Percentiles rank a stretch among this genome's conserved stretches.
Evolutionary conservation across 2,797 vertebrate genomes (phyloP).

Genomic region (Poliocrania exsul): DNA sequence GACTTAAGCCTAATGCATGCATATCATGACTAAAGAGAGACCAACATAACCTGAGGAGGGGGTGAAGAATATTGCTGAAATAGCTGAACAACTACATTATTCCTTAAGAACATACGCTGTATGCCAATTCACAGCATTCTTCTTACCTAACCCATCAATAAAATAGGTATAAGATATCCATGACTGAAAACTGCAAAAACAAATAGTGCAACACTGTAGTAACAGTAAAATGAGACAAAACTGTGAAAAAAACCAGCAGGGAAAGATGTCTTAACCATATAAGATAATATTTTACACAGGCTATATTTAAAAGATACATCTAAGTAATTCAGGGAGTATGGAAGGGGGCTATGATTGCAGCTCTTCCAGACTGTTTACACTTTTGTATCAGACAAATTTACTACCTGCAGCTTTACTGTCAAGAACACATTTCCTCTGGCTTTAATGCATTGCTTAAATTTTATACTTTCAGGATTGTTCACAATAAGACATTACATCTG

Average conservation of each 20-base stretch:
- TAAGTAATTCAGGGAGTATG: background rate
- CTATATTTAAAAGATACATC: background rate
- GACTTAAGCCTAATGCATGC: background rate
- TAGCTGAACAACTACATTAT: background rate
- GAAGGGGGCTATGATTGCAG: background rate
- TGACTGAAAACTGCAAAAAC: background rate
- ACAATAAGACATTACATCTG: background rate
- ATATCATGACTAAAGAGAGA: background rate
- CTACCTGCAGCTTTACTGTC: background rate
- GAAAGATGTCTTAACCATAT: background rate
- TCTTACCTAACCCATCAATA: background rate
- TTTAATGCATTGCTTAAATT: background rate
- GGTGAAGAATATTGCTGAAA: background rate
- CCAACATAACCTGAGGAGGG: background rate
- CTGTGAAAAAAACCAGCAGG: background rate
- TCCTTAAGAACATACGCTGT: background rate
- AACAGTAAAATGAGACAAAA: background rate
- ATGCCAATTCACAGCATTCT: background rate
- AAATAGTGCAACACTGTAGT: background rate
- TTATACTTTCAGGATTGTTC: background rate
- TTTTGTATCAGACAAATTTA: background rate
- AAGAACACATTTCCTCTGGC: background rate
- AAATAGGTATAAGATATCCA: background rate
- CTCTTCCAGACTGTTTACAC: background rate
- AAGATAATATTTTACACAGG: background rate